Evolutionary conservation across 2,113 vertebrate genomes (phyloP).

Genomic region (Candoia aspera): DNA sequence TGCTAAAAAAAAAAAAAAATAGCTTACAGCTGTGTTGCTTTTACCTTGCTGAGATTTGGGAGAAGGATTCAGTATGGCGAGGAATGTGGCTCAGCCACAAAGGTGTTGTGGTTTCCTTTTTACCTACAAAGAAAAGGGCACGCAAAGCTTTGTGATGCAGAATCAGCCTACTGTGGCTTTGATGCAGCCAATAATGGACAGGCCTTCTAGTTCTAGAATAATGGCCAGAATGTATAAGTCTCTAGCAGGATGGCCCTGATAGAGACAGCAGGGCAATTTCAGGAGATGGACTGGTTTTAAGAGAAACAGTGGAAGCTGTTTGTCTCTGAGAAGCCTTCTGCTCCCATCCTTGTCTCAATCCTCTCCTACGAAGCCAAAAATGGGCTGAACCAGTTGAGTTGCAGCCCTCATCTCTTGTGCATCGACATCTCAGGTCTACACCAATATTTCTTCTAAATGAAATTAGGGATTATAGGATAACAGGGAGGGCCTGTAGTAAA

Average conservation of each 20-base stretch:
- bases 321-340: no score
- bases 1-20: slow-evolving; percentile 59
- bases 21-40: slow-evolving; percentile 63
- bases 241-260: neutral
- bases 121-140: neutral
- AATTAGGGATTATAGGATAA: neutral
- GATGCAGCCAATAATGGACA: neutral
- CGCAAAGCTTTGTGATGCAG: no score
- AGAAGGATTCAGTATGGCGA: slow-evolving; percentile 67
- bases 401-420: neutral
- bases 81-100: slow-evolving; percentile 61
- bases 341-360: no score
- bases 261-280: neutral
- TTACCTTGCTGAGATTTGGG: slow-evolving; percentile 70
- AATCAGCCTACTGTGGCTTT: neutral
- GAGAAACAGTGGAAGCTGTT: no score
- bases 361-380: no score
- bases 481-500: neutral
- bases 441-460: neutral
- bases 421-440: neutral
- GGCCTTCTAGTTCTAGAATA: neutral
- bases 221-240: no score
- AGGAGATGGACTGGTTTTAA: no score
- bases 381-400: no score
- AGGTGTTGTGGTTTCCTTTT: slow-evolving; percentile 59